phyloP scores from a whole-genome alignment of 2,888 invertebrate species.

The Epistrophella euchroma region DNA sequence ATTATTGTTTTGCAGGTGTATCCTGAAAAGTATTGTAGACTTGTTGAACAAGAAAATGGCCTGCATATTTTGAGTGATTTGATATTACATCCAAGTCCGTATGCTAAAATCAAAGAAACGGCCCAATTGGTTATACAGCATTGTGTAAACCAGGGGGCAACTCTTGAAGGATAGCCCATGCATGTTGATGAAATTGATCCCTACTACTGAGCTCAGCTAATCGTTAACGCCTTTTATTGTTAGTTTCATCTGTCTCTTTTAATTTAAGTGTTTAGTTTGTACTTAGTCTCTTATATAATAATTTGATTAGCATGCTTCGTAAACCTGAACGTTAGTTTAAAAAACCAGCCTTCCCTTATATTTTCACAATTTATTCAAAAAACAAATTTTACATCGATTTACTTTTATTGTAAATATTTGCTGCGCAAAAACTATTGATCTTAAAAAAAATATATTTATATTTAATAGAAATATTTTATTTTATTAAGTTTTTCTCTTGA shows the following conservation, averaged over 20 bases:
- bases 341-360: conserved; percentile 6
- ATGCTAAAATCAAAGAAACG: conserved; percentile 88
- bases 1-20: conserved; percentile 85
- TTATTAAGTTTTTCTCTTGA: conserved; percentile 44
- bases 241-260: conserved; percentile 35
- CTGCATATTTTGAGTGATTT: conserved; percentile 89
- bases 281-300: conserved; percentile 45
- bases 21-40: conserved; percentile 94
- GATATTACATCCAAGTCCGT: conserved; percentile 87
- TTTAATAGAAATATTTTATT: conserved; percentile 54
- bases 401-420: conserved; percentile 73
- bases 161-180: conserved; percentile 80
- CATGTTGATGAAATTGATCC: conserved; percentile 40
- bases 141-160: conserved; percentile 84
- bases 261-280: conserved; percentile 36
- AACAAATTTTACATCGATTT: conserved; percentile 48
- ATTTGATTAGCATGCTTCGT: conserved; percentile 37
- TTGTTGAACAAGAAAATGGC: conserved; percentile 95
- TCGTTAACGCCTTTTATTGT: conserved; percentile 47
- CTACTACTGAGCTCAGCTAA: conserved; percentile 33
- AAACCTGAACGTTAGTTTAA: conserved; percentile 44
- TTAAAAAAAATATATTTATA: conserved; percentile 46
- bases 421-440: conserved; percentile 49
- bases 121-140: conserved; percentile 88
- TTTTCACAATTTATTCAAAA: conserved; percentile 17